Percentiles rank a stretch among this genome's conserved stretches.
These are phyloP conservation scores for Diarsia dahlii DNA, from an alignment of 2,888 invertebrate genomes.

Conservation along the genomic window DNA sequence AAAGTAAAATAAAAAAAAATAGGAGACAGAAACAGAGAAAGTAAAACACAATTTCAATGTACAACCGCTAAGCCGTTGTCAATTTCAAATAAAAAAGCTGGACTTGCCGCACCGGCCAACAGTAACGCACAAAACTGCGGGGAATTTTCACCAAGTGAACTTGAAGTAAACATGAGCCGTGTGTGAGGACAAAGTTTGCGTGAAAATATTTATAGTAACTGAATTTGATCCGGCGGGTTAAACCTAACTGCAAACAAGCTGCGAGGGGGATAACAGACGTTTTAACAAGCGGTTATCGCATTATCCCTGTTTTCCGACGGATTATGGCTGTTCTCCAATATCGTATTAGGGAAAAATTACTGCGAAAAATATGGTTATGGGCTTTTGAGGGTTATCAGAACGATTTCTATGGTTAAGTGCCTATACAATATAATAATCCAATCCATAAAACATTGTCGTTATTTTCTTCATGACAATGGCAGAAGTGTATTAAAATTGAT, in stretches of 20 bases:
- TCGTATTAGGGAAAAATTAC: constrained; percentile 39
- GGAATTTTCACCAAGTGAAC: constrained; percentile 69
- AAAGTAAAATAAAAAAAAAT: constrained; percentile 1
- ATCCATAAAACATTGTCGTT: constrained; percentile 1
- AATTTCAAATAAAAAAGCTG: neutral
- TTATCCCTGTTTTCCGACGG: constrained; percentile 44
- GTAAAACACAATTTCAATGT: no score
- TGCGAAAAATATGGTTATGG: constrained; percentile 19
- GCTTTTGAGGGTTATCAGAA: constrained; percentile 36
- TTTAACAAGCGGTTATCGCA: constrained; percentile 49
- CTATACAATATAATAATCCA: constrained; percentile 27
- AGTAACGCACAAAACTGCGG: constrained; percentile 36
- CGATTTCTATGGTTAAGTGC: constrained; percentile 27
- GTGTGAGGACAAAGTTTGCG: constrained; percentile 71
- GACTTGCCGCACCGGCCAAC: constrained; percentile 5
- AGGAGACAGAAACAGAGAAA: no score
- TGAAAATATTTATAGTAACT: constrained; percentile 79
- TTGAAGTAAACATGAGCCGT: constrained; percentile 72
- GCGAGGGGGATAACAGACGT: constrained; percentile 65
- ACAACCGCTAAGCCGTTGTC: neutral
- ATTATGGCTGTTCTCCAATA: constrained; percentile 40
- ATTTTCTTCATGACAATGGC: neutral
- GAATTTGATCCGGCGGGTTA: constrained; percentile 73
- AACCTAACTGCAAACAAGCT: constrained; percentile 70
- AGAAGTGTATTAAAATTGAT: neutral